These are phyloP conservation scores for Lucinisca nassula DNA, from an alignment of 2,888 invertebrate genomes.

Conservation along the genomic window DNA sequence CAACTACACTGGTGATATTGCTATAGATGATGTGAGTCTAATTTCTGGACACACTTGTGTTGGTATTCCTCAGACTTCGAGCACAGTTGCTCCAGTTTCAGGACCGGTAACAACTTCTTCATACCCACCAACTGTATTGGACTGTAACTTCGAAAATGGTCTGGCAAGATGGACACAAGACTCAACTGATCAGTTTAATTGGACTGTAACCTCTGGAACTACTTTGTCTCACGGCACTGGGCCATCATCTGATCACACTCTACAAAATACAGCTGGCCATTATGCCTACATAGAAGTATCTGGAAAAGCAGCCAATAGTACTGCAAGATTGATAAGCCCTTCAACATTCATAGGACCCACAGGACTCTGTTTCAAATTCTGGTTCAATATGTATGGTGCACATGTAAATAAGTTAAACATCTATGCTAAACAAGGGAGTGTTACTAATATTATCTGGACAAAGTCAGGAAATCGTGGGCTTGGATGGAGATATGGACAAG, in stretches of 20 bases:
- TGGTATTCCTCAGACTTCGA: conserved; percentile 36
- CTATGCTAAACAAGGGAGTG: conserved; percentile 63
- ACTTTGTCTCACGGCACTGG: conserved; percentile 79
- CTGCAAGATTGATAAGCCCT: conserved; percentile 80
- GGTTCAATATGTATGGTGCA: conserved; percentile 87
- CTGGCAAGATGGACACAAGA: conserved; percentile 84
- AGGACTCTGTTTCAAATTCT: conserved; percentile 85
- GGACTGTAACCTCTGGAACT: conserved; percentile 77
- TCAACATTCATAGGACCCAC: conserved; percentile 53
- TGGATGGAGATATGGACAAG: conserved; percentile 82
- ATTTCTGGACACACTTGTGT: conserved; percentile 68
- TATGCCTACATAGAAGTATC: conserved; percentile 81
- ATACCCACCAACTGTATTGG: conserved; percentile 77
- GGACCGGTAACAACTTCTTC: conserved; percentile 63
- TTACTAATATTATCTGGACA: conserved; percentile 73
- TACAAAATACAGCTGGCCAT: conserved; percentile 79
- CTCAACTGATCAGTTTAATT: conserved; percentile 81
- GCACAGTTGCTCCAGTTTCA: conserved; percentile 54
- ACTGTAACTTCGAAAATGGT: conserved; percentile 84
- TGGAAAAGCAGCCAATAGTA: conserved; percentile 65
- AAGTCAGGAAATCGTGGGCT: conserved; percentile 81
- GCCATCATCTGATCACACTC: conserved; percentile 84
- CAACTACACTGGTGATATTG: conserved; percentile 83
- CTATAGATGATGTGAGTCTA: conserved; percentile 83
- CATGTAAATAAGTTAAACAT: conserved; percentile 82